A percentile compares a stretch with the other conserved stretches of the same genome.
These are phyloP conservation scores for Typhlichthys eigenmanni DNA, from an alignment of 2,797 vertebrate genomes.

Conservation along the genomic window DNA sequence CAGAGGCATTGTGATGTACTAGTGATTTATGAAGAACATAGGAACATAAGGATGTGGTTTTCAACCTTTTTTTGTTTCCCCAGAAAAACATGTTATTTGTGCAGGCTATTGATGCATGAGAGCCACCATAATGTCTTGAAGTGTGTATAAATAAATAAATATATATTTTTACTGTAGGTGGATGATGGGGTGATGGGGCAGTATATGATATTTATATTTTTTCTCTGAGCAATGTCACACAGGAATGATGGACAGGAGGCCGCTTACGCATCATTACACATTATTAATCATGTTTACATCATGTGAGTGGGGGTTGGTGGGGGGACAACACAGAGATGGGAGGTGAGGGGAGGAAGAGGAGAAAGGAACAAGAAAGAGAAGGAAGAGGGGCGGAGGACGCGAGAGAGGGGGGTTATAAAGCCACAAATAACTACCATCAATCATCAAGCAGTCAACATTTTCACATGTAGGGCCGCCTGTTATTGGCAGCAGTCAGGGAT, in stretches of 20 bases:
- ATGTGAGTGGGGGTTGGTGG: conserved; percentile 27
- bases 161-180: no score
- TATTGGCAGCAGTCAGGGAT: conserved; percentile 85
- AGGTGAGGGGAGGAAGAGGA: conserved; percentile 26
- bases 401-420: conserved; percentile 74
- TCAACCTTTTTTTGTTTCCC: no score
- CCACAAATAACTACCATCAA: conserved; percentile 88
- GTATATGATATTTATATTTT: not conserved
- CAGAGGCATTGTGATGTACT: not conserved
- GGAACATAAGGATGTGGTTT: not conserved
- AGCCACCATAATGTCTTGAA: no score
- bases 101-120: no score
- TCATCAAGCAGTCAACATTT: conserved; percentile 84
- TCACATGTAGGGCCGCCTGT: conserved; percentile 83
- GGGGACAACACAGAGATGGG: conserved; percentile 39
- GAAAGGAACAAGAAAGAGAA: conserved; percentile 44
- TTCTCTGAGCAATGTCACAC: conserved; percentile 30
- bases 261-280: conserved; percentile 68
- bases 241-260: conserved; percentile 61
- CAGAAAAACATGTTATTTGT: no score
- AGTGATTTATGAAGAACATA: not conserved
- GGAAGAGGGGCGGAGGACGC: conserved; percentile 41
- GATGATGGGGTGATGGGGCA: no score
- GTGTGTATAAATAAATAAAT: no score
- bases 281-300: conserved; percentile 78